Evolutionary conservation across 2,888 invertebrate genomes (phyloP), one percentile per base, ranked within the genome.

Genomic region (Sinotaia quadrata): DNA sequence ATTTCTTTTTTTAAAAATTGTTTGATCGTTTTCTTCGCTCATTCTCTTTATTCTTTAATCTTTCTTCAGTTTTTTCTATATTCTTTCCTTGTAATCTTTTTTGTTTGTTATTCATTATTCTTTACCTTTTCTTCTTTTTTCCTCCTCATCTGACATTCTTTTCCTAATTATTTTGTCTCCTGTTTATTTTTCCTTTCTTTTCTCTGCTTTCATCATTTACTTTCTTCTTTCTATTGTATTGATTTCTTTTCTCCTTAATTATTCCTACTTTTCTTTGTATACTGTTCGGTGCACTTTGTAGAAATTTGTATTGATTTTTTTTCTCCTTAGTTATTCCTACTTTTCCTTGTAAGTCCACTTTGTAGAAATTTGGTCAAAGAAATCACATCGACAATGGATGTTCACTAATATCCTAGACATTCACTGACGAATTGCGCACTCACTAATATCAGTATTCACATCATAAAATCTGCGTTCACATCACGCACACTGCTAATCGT

Each of bases 51-150:
- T 37, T n/a, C 8, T n/a, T 57, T 10, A 37, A 24, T 12, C 36
- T 57, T 3, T 57, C 57, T 36, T 18, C 27, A 15, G 34, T 33
- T 57, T 24, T 57, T n/a, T 57, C 34, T 57, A 24, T 57, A 4
- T 57, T 18, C 21, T 10, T 33, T 18, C 21, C 15, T 33, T 21
- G 8, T 21, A n/a, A 12, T n/a, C 34, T 29, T 18, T 5, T 21
- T 29, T 36, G 12, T 21, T 10, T 31, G n/a, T 18, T 54, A 31
- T 27, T 18, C 34, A 31, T 54, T 4, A 5, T 4, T 52, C 27
- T 12, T 24, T 52, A 12, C 18, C 15, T 24, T 10, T 24, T 18
- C 12, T 4, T 52, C 52, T 52, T 3, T 52, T 10, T 52, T 12
- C 31, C 15, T 52, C 4, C 31, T 31, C 31, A 27, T 52, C 49